A percentile compares a stretch with the other conserved stretches of the same genome.
phyloP scores from a whole-genome alignment of 2,888 invertebrate genomes.

The Amitus sp. region DNA sequence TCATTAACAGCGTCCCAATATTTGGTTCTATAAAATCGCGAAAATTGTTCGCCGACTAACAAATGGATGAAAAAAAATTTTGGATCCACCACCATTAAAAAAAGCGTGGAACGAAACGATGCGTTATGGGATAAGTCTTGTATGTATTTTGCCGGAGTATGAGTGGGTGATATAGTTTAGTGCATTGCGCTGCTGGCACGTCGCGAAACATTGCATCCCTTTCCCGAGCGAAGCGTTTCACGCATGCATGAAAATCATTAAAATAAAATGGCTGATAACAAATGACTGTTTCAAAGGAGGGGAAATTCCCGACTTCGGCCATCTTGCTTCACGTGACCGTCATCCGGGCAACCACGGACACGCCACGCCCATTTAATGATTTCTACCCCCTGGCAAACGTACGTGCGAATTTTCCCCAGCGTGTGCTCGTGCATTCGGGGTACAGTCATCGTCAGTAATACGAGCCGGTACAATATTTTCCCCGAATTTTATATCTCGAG shows the following conservation, averaged over 20 bases:
- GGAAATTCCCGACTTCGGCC: conserved; percentile 57
- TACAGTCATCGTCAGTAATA: conserved; percentile 64
- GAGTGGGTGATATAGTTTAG: conserved; percentile 38
- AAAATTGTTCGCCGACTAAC: no score
- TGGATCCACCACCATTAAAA: no score
- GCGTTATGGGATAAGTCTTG: conserved; percentile 40
- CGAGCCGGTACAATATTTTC: conserved; percentile 51
- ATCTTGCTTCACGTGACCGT: conserved; percentile 66
- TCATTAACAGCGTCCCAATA: no score
- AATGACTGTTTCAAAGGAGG: conserved; percentile 64
- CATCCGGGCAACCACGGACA: conserved; percentile 65
- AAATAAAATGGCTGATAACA: conserved; percentile 67
- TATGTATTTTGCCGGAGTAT: conserved; percentile 40
- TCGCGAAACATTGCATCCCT: conserved; percentile 49
- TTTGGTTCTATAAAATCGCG: no score
- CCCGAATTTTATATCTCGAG: no score
- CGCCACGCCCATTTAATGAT: conserved; percentile 67
- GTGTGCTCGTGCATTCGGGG: conserved; percentile 46
- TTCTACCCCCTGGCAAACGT: conserved; percentile 62
- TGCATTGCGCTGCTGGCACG: conserved; percentile 38
- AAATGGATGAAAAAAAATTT: background rate
- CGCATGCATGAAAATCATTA: conserved; percentile 66
- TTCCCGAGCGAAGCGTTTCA: conserved; percentile 60
- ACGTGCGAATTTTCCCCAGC: conserved; percentile 55
- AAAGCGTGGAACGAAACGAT: conserved; percentile 13